phyloP scores from a whole-genome alignment of 2,797 vertebrate species.

The Macrochelys suwanniensis region DNA sequence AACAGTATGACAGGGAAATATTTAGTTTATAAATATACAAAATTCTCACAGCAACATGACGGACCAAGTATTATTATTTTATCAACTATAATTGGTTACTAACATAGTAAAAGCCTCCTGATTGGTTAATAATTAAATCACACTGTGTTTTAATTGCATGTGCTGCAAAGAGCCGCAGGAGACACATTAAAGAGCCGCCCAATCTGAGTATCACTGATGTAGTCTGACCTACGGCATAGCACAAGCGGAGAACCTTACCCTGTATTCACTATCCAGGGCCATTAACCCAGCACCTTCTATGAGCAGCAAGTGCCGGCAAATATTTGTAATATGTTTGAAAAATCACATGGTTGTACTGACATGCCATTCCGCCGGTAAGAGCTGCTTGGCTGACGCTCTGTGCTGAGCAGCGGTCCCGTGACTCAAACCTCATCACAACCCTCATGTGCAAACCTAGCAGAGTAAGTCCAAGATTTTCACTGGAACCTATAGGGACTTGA shows the following conservation, averaged over 20 bases:
- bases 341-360: no score
- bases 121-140: not conserved
- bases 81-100: not conserved
- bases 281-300: not conserved
- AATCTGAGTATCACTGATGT: not conserved
- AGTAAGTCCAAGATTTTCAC: not conserved
- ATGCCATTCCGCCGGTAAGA: not conserved
- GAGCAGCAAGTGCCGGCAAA: not conserved
- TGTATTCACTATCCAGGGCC: not conserved
- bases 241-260: not conserved
- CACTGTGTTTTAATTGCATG: no score
- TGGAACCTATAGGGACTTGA: not conserved
- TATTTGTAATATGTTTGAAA: not conserved
- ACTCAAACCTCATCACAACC: conserved; percentile 20
- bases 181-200: not conserved
- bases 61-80: not conserved
- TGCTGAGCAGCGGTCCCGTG: not conserved
- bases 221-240: not conserved
- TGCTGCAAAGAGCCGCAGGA: not conserved
- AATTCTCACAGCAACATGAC: not conserved
- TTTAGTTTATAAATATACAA: no score
- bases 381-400: not conserved
- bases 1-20: no score
- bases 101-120: not conserved
- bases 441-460: not conserved